These are phyloP conservation scores for Hermetia illucens DNA, from an alignment of 1,140 invertebrate species.

Conservation along the genomic window DNA sequence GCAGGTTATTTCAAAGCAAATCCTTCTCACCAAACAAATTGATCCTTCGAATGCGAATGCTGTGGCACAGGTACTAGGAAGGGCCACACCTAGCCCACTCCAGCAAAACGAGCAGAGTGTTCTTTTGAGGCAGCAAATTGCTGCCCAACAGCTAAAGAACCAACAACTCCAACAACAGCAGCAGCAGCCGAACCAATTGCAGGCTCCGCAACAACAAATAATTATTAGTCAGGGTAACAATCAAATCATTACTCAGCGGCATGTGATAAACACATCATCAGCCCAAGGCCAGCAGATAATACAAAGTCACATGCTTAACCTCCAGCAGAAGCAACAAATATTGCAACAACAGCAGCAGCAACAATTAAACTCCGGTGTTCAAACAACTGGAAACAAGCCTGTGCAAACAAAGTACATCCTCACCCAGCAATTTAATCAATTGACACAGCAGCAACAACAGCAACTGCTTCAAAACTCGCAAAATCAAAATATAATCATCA, in stretches of 20 bases:
- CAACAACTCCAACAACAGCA: slow-evolving; percentile 14
- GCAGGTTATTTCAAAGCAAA: slow-evolving; percentile 5
- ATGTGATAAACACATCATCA: slow-evolving; percentile 27
- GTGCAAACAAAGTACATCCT: too few relatives aligned
- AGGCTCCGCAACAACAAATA: slow-evolving; percentile 10
- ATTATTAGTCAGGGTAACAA: slow-evolving; percentile 11
- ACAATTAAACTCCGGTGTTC: too few relatives aligned
- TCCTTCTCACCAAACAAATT: slow-evolving; percentile 11
- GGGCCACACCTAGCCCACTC: slow-evolving; percentile 22
- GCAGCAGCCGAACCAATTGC: slow-evolving; percentile 9
- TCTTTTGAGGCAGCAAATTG: slow-evolving; percentile 23
- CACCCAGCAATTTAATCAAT: slow-evolving; percentile 38
- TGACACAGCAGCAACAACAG: slow-evolving; percentile 38
- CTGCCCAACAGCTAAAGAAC: slow-evolving; percentile 22
- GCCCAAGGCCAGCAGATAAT: slow-evolving; percentile 28
- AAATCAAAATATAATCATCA: slow-evolving; percentile 25
- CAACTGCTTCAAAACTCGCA: slow-evolving; percentile 30
- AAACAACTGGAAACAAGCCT: too few relatives aligned
- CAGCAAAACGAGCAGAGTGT: slow-evolving; percentile 14
- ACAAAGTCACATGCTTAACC: slow-evolving; percentile 25
- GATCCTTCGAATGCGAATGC: slow-evolving; percentile 27
- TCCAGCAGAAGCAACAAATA: slow-evolving; percentile 24
- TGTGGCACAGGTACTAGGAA: slow-evolving; percentile 24
- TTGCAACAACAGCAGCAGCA: slow-evolving; percentile 15
- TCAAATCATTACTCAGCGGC: slow-evolving; percentile 24